A percentile compares a stretch with the other conserved stretches of the same genome.
Evolutionary conservation across 2,797 vertebrate genomes (phyloP).

Genomic region (Loris lydekkerianus): DNA sequence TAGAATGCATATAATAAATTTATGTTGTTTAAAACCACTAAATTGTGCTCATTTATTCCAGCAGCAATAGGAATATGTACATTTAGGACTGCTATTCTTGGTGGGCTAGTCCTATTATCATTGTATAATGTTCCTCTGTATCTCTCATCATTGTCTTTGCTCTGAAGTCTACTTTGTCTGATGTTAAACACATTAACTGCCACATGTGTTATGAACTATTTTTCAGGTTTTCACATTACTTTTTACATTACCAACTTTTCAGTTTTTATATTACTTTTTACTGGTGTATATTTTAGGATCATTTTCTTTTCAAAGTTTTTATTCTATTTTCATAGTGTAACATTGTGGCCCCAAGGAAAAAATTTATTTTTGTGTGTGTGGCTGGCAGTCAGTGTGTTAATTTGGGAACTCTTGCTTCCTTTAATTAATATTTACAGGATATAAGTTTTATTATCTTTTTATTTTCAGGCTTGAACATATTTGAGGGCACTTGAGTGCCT

Average conservation of each 20-base stretch:
- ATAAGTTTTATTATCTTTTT: background rate
- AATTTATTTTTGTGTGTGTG: too few relatives aligned
- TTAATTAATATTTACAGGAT: background rate
- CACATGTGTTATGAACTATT: too few relatives aligned
- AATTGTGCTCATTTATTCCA: background rate
- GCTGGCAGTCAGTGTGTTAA: background rate
- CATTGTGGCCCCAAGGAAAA: too few relatives aligned
- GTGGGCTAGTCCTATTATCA: background rate
- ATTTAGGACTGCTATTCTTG: conserved; percentile 21
- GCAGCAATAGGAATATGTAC: background rate
- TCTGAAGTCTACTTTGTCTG: background rate
- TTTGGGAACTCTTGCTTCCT: background rate
- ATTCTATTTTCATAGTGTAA: too few relatives aligned
- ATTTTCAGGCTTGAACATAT: background rate
- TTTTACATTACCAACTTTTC: too few relatives aligned
- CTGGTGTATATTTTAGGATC: too few relatives aligned
- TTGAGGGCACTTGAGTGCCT: background rate
- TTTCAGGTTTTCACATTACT: too few relatives aligned
- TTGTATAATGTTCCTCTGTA: background rate
- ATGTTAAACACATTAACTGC: background rate
- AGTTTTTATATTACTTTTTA: too few relatives aligned
- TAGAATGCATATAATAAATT: too few relatives aligned
- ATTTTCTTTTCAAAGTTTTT: too few relatives aligned
- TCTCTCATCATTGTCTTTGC: background rate
- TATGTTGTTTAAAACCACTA: background rate